These are phyloP conservation scores for Lagodon rhomboides DNA, from an alignment of 2,797 vertebrate species.

Conservation along the genomic window DNA sequence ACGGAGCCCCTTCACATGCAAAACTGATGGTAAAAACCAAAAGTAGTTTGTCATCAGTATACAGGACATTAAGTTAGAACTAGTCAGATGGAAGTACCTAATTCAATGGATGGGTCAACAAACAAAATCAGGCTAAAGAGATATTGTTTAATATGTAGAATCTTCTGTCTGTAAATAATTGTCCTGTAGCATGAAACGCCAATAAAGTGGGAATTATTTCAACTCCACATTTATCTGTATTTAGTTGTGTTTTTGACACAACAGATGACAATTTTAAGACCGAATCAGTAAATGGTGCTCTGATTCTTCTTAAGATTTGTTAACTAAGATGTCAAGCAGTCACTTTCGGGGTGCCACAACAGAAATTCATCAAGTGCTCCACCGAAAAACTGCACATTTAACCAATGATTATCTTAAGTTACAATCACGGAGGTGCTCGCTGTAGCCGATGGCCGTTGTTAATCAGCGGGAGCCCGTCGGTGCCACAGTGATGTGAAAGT, in stretches of 20 bases:
- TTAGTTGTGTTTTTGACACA: neutral
- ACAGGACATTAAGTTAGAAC: too few relatives aligned
- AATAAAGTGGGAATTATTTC: neutral
- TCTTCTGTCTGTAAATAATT: neutral
- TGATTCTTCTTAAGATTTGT: neutral
- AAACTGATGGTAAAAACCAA: too few relatives aligned
- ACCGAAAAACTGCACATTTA: constrained; percentile 3
- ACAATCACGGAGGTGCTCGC: constrained; percentile 23
- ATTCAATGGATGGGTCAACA: too few relatives aligned
- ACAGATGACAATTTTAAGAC: neutral
- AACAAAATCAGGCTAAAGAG: too few relatives aligned
- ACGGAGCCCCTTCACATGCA: too few relatives aligned
- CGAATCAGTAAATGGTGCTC: neutral
- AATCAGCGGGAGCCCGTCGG: constrained; percentile 51
- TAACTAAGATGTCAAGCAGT: neutral
- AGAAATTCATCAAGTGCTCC: constrained; percentile 11
- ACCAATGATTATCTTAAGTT: constrained; percentile 38
- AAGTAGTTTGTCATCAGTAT: too few relatives aligned
- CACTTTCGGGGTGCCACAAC: constrained; percentile 4
- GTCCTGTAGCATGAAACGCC: neutral
- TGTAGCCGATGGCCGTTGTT: constrained; percentile 27
- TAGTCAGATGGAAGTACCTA: too few relatives aligned
- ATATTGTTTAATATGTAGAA: neutral
- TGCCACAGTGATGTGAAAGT: constrained; percentile 53
- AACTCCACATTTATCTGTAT: neutral